Percentiles rank a stretch among this genome's conserved stretches.
Conservation (phyloP, 2,113 vertebrate species). For the Ceyx cyanopectus region DNA sequence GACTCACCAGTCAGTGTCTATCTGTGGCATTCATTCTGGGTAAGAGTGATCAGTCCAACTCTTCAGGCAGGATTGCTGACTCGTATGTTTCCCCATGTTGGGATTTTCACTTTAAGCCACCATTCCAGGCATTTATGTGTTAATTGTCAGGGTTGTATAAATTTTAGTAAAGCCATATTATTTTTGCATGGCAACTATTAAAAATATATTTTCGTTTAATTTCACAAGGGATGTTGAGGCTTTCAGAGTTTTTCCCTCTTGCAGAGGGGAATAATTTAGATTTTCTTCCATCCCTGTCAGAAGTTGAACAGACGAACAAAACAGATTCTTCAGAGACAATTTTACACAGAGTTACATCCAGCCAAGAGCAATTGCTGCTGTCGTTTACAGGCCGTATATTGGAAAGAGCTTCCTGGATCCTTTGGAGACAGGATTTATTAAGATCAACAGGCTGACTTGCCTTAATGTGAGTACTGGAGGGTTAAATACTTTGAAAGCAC, state of each 20-base stretch:
- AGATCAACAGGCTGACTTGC: background rate
- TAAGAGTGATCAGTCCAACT: conserved; percentile 39
- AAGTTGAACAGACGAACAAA: conserved; percentile 89
- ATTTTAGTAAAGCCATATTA: conserved; percentile 81
- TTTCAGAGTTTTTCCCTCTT: conserved; percentile 76
- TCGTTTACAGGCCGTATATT: background rate
- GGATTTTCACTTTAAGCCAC: conserved; percentile 42
- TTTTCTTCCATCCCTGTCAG: conserved; percentile 86
- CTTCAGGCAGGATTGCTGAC: conserved; percentile 33
- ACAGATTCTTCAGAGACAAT: conserved; percentile 90
- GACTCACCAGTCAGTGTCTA: conserved; percentile 51
- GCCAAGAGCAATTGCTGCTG: conserved; percentile 69
- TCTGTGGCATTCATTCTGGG: conserved; percentile 29
- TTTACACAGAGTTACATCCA: conserved; percentile 92
- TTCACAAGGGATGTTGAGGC: conserved; percentile 84
- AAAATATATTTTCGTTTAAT: conserved; percentile 84
- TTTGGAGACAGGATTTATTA: background rate
- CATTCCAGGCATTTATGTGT: conserved; percentile 72
- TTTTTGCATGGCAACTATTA: conserved; percentile 84
- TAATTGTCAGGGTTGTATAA: conserved; percentile 79
- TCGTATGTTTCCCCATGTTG: conserved; percentile 9
- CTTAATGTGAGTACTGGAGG: too few species aligned
- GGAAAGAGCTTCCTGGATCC: background rate
- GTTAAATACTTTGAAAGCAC: background rate
- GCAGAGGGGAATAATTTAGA: conserved; percentile 85